Evolutionary conservation across 2,888 invertebrate species (phyloP).

Genomic region (Entomobrya proxima): DNA sequence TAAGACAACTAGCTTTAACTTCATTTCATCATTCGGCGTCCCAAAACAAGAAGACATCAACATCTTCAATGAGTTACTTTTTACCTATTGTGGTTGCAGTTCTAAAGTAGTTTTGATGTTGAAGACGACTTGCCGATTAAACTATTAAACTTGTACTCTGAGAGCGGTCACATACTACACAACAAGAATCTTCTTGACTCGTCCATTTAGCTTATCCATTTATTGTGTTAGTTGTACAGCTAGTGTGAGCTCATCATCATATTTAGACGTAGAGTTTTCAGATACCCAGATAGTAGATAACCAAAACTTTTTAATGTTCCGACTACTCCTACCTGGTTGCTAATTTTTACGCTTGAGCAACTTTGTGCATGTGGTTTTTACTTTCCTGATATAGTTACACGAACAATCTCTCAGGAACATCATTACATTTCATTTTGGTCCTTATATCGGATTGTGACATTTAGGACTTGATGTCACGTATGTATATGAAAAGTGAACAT

Average conservation of each 20-base stretch:
- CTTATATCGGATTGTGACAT: not conserved
- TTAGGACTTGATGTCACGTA: not conserved
- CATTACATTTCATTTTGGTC: not conserved
- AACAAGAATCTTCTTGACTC: not conserved
- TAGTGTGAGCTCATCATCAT: constrained; percentile 62
- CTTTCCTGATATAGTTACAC: not conserved
- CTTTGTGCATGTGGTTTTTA: not conserved
- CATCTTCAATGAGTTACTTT: not conserved
- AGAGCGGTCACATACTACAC: not conserved
- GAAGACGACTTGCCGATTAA: constrained; percentile 9
- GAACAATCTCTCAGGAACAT: not conserved
- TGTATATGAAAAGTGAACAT: not conserved
- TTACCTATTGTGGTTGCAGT: constrained; percentile 32
- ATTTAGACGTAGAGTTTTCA: constrained; percentile 51
- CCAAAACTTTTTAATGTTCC: not conserved
- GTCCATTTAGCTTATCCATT: constrained; percentile 7
- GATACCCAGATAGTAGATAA: constrained; percentile 57
- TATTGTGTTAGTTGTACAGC: not conserved
- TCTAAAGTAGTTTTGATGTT: not conserved
- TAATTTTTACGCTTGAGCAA: not conserved
- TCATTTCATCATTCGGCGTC: not conserved
- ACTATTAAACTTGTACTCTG: constrained; percentile 46
- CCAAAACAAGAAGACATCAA: constrained; percentile 33
- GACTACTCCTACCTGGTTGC: not conserved
- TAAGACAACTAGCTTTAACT: constrained; percentile 13